Evolutionary conservation across 2,888 invertebrate species (phyloP).

Genomic region (Agrochola lychnidis): DNA sequence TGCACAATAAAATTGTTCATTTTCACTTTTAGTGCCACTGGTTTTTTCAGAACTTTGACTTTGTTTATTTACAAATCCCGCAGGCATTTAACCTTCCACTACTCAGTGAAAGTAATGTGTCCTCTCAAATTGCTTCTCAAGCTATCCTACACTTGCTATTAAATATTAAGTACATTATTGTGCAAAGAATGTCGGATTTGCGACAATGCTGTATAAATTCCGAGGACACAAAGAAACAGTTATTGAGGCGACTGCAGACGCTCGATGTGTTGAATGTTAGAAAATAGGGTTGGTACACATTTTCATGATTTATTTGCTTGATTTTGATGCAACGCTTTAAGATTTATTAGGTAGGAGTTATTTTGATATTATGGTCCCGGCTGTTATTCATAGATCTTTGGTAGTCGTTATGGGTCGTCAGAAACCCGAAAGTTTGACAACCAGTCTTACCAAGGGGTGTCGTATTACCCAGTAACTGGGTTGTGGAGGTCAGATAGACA

Average conservation of each 20-base stretch:
- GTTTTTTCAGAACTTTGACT: not conserved
- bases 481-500: too few species aligned
- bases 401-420: too few species aligned
- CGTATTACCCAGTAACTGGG: too few species aligned
- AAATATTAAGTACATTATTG: constrained; percentile 52
- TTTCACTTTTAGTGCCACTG: too few species aligned
- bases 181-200: constrained; percentile 57
- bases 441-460: too few species aligned
- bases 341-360: too few species aligned
- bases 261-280: constrained; percentile 48
- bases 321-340: not conserved
- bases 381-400: too few species aligned
- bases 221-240: constrained; percentile 67
- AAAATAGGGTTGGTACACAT: constrained; percentile 46
- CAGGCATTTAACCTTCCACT: not conserved
- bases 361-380: too few species aligned
- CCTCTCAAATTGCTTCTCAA: not conserved
- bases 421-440: too few species aligned
- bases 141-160: constrained; percentile 20
- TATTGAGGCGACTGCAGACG: constrained; percentile 66
- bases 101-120: constrained; percentile 33
- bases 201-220: constrained; percentile 68
- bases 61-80: not conserved
- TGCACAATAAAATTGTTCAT: too few species aligned
- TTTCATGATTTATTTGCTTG: not conserved